These are phyloP conservation scores for Porites lobata DNA, from an alignment of 92 coral and sea anemone genomes.

Conservation along the genomic window DNA sequence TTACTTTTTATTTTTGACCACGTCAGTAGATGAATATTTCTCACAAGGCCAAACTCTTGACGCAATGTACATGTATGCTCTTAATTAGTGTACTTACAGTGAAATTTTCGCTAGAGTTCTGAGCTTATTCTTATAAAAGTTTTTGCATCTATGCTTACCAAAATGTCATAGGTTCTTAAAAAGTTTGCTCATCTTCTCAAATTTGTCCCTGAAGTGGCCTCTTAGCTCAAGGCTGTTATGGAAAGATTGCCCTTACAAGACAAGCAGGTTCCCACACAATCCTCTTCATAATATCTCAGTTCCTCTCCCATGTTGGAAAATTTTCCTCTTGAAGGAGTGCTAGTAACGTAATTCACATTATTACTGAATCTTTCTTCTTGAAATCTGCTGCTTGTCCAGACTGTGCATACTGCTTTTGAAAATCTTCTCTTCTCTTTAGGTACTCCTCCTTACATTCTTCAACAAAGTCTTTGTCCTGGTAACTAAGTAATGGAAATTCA, in stretches of 20 bases:
- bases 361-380: conserved; percentile 82
- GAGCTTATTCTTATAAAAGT: too few relatives aligned
- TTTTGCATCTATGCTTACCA: too few relatives aligned
- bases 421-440: conserved; percentile 78
- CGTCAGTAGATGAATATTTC: too few relatives aligned
- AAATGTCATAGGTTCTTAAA: too few relatives aligned
- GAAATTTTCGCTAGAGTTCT: too few relatives aligned
- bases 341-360: conserved; percentile 20
- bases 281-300: neutral
- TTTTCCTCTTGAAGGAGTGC: neutral
- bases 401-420: conserved; percentile 77
- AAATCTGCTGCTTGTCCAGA: conserved; percentile 74
- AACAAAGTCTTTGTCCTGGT: conserved; percentile 79
- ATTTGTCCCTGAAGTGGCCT: neutral
- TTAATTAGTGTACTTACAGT: too few relatives aligned
- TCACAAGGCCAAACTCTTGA: too few relatives aligned
- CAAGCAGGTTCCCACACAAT: neutral
- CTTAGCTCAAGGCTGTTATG: neutral
- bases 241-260: neutral
- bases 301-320: neutral
- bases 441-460: conserved; percentile 82
- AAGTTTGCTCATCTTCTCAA: too few relatives aligned
- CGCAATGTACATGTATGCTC: too few relatives aligned
- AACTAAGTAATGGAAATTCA: conserved; percentile 40
- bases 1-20: too few relatives aligned